Evolutionary conservation across 2,113 vertebrate genomes (phyloP).

Genomic region (Neogale vison): DNA sequence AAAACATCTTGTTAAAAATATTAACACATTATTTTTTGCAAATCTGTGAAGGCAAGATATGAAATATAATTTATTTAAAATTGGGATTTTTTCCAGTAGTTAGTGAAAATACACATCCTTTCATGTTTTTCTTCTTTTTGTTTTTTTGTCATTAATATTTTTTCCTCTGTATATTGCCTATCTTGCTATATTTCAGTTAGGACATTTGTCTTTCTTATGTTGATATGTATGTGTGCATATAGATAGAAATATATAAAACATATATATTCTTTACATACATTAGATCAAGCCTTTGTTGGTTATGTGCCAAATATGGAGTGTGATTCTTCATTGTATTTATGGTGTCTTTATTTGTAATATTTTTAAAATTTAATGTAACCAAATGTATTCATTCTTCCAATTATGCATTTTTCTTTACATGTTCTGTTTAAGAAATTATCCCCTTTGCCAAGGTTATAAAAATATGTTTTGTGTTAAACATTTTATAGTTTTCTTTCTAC

Average conservation of each 20-base stretch:
- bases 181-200: not conserved
- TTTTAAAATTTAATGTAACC: not conserved
- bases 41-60: not conserved
- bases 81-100: not conserved
- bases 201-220: not conserved
- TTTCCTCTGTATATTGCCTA: not conserved
- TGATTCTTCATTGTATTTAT: not conserved
- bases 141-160: not conserved
- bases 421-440: not conserved
- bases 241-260: not conserved
- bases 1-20: not conserved
- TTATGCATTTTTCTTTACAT: not conserved
- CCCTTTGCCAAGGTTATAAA: not conserved
- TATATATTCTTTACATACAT: not conserved
- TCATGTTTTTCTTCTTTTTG: not conserved
- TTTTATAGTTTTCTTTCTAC: not conserved
- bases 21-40: not conserved
- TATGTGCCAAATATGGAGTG: not conserved
- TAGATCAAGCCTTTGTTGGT: not conserved
- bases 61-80: not conserved
- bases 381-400: not conserved
- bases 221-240: not conserved
- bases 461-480: not conserved
- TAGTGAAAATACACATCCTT: not conserved
- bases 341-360: not conserved